These are phyloP conservation scores for Symphodus melops DNA, from an alignment of 2,113 vertebrate species.

Conservation along the genomic window DNA sequence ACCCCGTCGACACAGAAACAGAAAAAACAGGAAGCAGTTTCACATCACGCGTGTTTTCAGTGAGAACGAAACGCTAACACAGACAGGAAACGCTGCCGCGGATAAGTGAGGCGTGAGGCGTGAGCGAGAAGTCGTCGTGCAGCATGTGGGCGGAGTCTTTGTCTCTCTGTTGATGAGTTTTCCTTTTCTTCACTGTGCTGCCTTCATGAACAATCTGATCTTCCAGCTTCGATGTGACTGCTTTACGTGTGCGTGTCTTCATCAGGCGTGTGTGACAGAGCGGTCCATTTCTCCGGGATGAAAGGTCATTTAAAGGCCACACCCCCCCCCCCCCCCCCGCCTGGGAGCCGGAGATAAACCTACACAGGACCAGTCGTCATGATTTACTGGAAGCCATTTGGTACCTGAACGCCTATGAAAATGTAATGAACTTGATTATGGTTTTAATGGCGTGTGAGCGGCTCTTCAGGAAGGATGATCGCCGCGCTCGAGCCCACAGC, in stretches of 20 bases:
- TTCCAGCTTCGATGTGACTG: slow-evolving; percentile 4
- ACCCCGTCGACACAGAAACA: too few relatives aligned
- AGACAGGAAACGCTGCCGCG: too few relatives aligned
- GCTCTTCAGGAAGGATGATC: slow-evolving; percentile 80
- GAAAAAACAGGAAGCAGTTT: too few relatives aligned
- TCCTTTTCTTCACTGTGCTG: not conserved
- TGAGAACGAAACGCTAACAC: too few relatives aligned
- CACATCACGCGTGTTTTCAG: too few relatives aligned
- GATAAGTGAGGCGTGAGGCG: too few relatives aligned
- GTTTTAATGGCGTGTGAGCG: slow-evolving; percentile 86
- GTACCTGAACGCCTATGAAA: slow-evolving; percentile 85
- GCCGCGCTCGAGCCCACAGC: slow-evolving; percentile 61
- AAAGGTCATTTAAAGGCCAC: slow-evolving; percentile 80
- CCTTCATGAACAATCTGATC: slow-evolving; percentile 15
- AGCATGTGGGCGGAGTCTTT: too few relatives aligned
- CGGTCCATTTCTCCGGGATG: slow-evolving; percentile 34
- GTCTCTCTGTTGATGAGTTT: too few relatives aligned
- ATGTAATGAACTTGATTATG: slow-evolving; percentile 87
- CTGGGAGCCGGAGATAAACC: slow-evolving; percentile 81
- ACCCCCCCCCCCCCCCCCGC: slow-evolving; percentile 48
- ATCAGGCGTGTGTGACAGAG: slow-evolving; percentile 34
- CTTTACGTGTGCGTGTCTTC: not conserved
- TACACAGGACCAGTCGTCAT: slow-evolving; percentile 71
- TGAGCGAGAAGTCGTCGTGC: too few relatives aligned
- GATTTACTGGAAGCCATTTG: slow-evolving; percentile 84